Conservation (phyloP, 2,888 invertebrate genomes). For the Rhodophaea formosa region DNA sequence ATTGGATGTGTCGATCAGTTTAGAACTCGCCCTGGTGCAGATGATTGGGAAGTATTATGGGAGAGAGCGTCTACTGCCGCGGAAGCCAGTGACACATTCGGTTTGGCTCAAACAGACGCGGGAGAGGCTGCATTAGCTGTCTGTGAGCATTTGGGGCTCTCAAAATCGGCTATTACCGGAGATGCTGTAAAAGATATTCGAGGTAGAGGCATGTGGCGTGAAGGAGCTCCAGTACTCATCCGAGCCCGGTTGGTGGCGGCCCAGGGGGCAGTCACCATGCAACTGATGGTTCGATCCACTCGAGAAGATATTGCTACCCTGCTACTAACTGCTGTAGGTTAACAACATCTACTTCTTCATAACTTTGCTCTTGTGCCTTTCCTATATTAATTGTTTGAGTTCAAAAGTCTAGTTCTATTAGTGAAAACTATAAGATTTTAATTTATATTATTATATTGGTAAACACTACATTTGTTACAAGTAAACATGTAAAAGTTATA, state of each 20-base stretch:
- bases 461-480: neutral
- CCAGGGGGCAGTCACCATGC: conserved; percentile 93
- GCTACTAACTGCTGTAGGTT: conserved; percentile 92
- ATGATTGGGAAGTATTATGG: conserved; percentile 86
- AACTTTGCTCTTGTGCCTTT: neutral
- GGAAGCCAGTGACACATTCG: conserved; percentile 96
- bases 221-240: conserved; percentile 93
- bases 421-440: neutral
- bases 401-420: neutral
- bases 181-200: conserved; percentile 69
- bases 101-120: conserved; percentile 83
- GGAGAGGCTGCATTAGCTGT: conserved; percentile 66
- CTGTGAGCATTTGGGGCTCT: conserved; percentile 64
- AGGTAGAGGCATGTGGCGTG: conserved; percentile 90
- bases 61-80: conserved; percentile 84
- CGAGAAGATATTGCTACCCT: conserved; percentile 93
- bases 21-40: conserved; percentile 49
- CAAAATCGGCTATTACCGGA: conserved; percentile 55
- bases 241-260: conserved; percentile 89
- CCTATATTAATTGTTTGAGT: neutral
- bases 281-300: conserved; percentile 92
- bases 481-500: too few relatives aligned
- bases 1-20: conserved; percentile 68
- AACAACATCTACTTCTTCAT: conserved; percentile 41
- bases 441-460: neutral